These are phyloP conservation scores for Vidua chalybeata DNA, from an alignment of 2,113 vertebrate genomes.

Conservation along the genomic window DNA sequence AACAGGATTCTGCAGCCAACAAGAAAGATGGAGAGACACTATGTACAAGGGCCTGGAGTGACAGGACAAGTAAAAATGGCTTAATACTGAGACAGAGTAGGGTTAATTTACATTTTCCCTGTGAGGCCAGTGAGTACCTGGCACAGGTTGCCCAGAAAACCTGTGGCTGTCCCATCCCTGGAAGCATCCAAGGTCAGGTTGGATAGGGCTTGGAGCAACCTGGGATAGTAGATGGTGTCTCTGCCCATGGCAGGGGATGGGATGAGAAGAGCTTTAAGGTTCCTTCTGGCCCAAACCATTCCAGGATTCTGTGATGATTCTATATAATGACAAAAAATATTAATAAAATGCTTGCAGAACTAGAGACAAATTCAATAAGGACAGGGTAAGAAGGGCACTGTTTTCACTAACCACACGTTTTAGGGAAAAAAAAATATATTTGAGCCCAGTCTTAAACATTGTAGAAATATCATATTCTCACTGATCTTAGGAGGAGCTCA, in stretches of 20 bases:
- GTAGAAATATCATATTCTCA: not conserved
- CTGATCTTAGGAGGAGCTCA: not conserved
- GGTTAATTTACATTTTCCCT: not conserved
- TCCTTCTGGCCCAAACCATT: not conserved
- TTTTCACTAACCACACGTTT: not conserved
- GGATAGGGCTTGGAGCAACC: not conserved
- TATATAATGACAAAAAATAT: not conserved
- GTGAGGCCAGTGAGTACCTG: not conserved
- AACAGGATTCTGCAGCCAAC: not conserved
- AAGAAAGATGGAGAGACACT: not conserved
- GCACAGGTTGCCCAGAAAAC: not conserved
- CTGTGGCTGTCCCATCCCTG: not conserved
- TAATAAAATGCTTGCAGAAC: not conserved
- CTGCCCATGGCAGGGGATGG: not conserved
- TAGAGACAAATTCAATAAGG: not conserved
- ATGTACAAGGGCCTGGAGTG: not conserved
- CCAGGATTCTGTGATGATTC: not conserved
- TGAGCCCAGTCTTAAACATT: not conserved
- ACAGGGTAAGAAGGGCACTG: not conserved
- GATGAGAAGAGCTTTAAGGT: not conserved
- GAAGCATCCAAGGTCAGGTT: not conserved
- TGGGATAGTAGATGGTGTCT: not conserved
- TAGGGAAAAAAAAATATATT: not conserved
- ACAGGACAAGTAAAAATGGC: not conserved
- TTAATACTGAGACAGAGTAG: not conserved